Conservation (phyloP, 1,140 invertebrate genomes). For the Drosophila kanapiae region DNA sequence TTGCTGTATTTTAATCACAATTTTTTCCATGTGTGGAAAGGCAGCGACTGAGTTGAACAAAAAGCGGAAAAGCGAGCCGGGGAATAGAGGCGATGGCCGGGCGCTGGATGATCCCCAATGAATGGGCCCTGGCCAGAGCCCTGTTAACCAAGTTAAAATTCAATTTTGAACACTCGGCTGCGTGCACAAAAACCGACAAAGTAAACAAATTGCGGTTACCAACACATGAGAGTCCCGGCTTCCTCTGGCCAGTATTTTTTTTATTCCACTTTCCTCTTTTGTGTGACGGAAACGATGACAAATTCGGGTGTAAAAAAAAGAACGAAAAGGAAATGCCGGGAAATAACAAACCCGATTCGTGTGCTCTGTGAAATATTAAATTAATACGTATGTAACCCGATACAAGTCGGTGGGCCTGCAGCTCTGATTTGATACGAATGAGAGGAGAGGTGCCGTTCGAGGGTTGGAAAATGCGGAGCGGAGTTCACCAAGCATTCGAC, state of each 20-base stretch:
- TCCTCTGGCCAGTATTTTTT: constrained; percentile 27
- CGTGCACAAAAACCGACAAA: constrained; percentile 76
- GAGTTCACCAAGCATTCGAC: constrained; percentile 40
- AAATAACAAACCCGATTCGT: constrained; percentile 40
- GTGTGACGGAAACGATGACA: constrained; percentile 48
- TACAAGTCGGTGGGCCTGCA: constrained; percentile 36
- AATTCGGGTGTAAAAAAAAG: constrained; percentile 21
- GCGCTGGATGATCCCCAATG: constrained; percentile 50
- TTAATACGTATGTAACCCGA: constrained; percentile 66
- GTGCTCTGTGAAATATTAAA: constrained; percentile 64
- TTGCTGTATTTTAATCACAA: no score
- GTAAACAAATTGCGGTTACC: constrained; percentile 76
- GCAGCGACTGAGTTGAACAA: constrained; percentile 31
- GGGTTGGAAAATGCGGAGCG: constrained; percentile 18
- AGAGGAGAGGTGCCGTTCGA: background rate
- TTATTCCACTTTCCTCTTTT: constrained; percentile 29
- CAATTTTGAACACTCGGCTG: constrained; percentile 75
- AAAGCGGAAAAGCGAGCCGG: constrained; percentile 43
- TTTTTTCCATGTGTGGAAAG: constrained; percentile 10
- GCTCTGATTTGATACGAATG: constrained; percentile 40
- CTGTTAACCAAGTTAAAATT: constrained; percentile 77
- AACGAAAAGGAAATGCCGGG: background rate
- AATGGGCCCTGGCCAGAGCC: constrained; percentile 47
- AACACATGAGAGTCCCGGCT: constrained; percentile 59
- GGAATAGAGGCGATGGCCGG: constrained; percentile 12